phyloP scores from a whole-genome alignment of 2,113 vertebrate genomes.

The Patagioenas fasciata region DNA sequence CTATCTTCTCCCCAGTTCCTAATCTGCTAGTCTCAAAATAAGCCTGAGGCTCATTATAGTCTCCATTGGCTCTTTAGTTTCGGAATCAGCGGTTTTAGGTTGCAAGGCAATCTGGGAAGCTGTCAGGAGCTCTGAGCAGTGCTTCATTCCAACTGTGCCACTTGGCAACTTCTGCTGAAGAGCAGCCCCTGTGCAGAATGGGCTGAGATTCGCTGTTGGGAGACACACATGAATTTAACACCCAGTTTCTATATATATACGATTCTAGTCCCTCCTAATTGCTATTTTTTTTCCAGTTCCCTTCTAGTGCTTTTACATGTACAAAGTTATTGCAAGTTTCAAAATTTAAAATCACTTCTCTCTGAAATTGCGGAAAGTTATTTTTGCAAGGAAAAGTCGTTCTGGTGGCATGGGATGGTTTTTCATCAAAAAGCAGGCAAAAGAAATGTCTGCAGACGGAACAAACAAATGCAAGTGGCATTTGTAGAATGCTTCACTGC shows the following conservation, averaged over 20 bases:
- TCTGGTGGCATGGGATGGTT: background rate
- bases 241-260: accelerated
- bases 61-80: background rate
- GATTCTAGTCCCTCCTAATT: background rate
- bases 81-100: background rate
- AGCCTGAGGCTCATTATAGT: background rate
- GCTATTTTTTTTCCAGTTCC: background rate
- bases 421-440: background rate
- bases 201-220: background rate
- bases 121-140: background rate
- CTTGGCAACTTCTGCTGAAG: background rate
- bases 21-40: background rate
- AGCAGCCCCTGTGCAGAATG: background rate
- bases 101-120: background rate
- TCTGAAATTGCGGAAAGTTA: background rate
- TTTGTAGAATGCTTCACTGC: background rate
- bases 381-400: background rate
- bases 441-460: background rate
- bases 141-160: background rate
- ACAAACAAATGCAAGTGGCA: background rate
- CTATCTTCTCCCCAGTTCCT: background rate
- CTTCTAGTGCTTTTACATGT: background rate
- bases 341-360: background rate
- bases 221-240: background rate
- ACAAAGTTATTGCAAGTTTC: background rate